Evolutionary conservation across 2,797 vertebrate species (phyloP).

Genomic region (Spondyliosoma cantharus): DNA sequence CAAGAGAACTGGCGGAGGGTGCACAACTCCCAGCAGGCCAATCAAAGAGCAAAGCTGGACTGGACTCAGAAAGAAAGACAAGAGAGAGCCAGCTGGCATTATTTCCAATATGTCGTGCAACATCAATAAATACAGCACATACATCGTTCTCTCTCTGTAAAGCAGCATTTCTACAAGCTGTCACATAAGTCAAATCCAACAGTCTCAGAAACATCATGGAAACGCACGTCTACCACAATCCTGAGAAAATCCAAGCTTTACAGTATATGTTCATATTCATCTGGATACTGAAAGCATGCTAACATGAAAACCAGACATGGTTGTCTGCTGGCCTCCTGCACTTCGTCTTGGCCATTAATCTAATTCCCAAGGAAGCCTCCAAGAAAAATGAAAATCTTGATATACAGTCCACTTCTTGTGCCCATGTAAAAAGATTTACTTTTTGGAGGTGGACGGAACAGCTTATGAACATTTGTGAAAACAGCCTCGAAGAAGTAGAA

Average conservation of each 20-base stretch:
- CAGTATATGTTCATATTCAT: conserved; percentile 16
- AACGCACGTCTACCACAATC: background rate
- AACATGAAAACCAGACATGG: conserved; percentile 12
- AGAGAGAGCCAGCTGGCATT: background rate
- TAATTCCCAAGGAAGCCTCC: conserved; percentile 12
- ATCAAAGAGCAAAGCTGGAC: conserved; percentile 13
- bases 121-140: conserved; percentile 3
- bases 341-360: conserved; percentile 8
- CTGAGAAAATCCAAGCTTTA: conserved; percentile 10
- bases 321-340: background rate
- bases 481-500: conserved; percentile 29
- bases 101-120: conserved; percentile 20
- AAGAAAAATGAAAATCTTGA: conserved; percentile 30
- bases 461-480: conserved; percentile 29
- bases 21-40: conserved; percentile 3
- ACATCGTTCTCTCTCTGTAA: no score
- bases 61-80: conserved; percentile 4
- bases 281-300: background rate
- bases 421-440: background rate
- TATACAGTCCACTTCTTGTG: conserved; percentile 8
- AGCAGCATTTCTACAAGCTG: background rate
- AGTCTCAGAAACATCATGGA: background rate
- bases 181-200: background rate
- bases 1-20: conserved; percentile 27
- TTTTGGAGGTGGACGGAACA: conserved; percentile 14